A percentile compares a stretch with the other conserved stretches of the same genome.
phyloP scores from a whole-genome alignment of 2,113 vertebrate genomes.

The Amphiprion ocellaris region DNA sequence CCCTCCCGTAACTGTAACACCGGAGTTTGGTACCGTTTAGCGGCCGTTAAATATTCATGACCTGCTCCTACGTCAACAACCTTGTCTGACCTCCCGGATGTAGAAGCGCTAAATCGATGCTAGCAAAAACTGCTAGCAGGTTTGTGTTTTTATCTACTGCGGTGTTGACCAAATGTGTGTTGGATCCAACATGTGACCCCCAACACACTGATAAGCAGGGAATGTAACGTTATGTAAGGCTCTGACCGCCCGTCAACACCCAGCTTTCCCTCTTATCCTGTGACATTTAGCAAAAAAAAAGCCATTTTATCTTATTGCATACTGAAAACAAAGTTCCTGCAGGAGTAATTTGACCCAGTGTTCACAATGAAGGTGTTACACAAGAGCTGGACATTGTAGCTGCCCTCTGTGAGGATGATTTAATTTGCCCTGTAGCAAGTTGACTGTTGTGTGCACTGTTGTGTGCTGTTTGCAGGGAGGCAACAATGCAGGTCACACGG shows the following conservation, averaged over 20 bases:
- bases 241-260: no score
- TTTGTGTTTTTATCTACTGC: background rate
- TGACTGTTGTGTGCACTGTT: background rate
- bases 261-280: background rate
- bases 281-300: background rate
- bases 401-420: background rate
- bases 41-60: conserved; percentile 40
- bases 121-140: background rate
- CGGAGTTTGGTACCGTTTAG: background rate
- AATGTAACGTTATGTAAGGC: conserved; percentile 6
- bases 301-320: background rate
- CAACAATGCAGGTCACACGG: conserved; percentile 88
- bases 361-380: background rate
- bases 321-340: background rate
- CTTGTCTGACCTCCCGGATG: conserved; percentile 65
- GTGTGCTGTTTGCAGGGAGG: conserved; percentile 82
- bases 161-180: no score
- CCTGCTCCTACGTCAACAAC: conserved; percentile 51
- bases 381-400: background rate
- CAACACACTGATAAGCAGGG: background rate
- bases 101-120: conserved; percentile 39
- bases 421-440: background rate
- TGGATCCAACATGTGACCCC: conserved; percentile 4
- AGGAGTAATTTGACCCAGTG: background rate
- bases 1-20: background rate